Percentiles rank a stretch among this genome's conserved stretches.
Evolutionary conservation across 2,888 invertebrate species (phyloP).

Genomic region (Prosapia bicincta): DNA sequence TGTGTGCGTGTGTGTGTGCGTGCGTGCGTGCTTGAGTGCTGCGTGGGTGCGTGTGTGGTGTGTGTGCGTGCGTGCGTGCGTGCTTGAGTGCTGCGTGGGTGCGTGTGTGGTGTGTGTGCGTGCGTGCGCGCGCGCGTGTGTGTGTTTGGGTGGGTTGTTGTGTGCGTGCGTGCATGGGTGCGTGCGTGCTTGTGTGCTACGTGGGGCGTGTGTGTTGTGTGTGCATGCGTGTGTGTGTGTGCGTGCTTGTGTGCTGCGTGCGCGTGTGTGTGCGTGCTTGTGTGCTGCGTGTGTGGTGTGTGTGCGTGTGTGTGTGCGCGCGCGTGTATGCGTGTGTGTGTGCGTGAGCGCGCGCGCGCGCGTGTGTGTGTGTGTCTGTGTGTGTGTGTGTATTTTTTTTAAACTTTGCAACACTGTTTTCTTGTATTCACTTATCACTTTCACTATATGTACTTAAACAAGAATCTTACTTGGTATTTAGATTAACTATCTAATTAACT

Average conservation of each 20-base stretch:
- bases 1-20: conserved; percentile 1
- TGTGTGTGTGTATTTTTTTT: not conserved
- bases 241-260: not conserved
- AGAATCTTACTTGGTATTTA: no score
- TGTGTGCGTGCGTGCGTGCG: not conserved
- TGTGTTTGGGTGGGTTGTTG: not conserved
- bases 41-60: not conserved
- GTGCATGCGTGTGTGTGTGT: not conserved
- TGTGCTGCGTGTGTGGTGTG: conserved; percentile 3
- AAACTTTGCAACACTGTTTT: no score
- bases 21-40: not conserved
- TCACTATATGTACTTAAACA: no score
- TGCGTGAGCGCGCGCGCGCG: not conserved
- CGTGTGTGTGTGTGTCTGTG: not conserved
- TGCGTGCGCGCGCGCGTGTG: not conserved
- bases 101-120: conserved; percentile 1
- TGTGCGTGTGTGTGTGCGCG: not conserved
- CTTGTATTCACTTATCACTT: no score
- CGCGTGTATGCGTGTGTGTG: not conserved
- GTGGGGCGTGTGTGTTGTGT: not conserved
- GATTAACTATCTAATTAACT: no score
- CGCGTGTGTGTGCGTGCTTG: not conserved
- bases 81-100: not conserved
- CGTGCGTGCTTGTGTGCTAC: not conserved
- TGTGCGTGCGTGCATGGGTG: not conserved